Base-by-base conservation (phyloP, 2,113 vertebrate genomes). In the Cavia porcellus region DNA sequence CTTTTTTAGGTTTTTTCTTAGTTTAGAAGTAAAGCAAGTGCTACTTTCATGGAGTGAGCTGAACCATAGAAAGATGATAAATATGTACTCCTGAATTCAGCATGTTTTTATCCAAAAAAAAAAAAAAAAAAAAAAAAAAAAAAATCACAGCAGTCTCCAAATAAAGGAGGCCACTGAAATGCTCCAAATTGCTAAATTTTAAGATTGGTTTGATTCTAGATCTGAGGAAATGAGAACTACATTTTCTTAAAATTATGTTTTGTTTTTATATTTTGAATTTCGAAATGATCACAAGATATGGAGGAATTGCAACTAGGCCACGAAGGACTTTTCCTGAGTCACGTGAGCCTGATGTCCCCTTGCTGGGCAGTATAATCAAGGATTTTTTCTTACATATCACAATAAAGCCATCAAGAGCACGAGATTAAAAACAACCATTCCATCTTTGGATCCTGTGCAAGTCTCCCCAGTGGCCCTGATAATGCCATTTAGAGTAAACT, bases 21-120 rank as follows among this genome's bases (percentile, higher is more conserved):
- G 13, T 68, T 86, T 90, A 62, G 30, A 86, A 32, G 52, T 68
- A 87, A 93, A 86, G 61, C 3, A 20, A 94, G 55, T 90, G 90
- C 52, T 9, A 77, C 64, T 86, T 35, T n/a, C 57, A 77, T n/a
- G 19, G 9, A 24, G 45, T 62, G 47, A 92, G 24, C 47, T 75
- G 61, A 83, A 61, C n/a, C 30, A 47, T 17, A 89, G 84, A 42
- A 82, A 92, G 61, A 50, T 30, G 77, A 14, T 9, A 88, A 72
- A 45, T 3, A 74, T 13, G 25, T 86, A 35, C 3, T 70, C 4
- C 10, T 38, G 57, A 66, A 42, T 38, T 35, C 57, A 88, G 11
- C 50, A 42, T 66, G 47, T 13, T 42, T 89, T 17, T 30, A 77
- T 30, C 7, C 38, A 83, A 89, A 70, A 32, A n/a, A n/a, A n/a